Percentiles rank a stretch among this genome's conserved stretches.
Evolutionary conservation across 2,797 vertebrate species (phyloP).

Genomic region (Anabacerthia variegaticeps): DNA sequence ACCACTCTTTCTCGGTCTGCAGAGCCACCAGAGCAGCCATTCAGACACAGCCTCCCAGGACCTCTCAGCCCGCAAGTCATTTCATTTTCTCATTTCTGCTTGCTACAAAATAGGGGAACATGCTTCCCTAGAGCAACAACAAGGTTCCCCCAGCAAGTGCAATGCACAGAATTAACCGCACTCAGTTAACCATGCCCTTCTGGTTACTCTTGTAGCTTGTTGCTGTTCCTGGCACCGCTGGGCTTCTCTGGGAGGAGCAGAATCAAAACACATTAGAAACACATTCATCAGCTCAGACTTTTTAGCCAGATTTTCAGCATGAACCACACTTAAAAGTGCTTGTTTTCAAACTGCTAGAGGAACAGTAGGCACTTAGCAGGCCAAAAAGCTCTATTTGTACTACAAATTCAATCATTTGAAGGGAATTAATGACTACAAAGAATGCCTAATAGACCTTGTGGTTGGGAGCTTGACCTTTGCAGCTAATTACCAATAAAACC

Average conservation of each 20-base stretch:
- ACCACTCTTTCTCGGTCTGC: accelerated
- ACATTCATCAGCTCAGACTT: background rate
- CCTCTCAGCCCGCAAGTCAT: accelerated
- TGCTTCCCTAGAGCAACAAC: background rate
- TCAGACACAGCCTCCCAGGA: background rate
- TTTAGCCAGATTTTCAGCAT: background rate
- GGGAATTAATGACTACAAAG: background rate
- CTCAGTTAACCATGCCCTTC: background rate
- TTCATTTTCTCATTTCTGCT: background rate
- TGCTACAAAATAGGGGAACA: background rate
- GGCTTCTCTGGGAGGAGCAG: background rate
- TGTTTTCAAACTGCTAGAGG: background rate
- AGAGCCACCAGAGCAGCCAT: background rate
- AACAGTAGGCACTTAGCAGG: background rate
- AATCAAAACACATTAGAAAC: background rate
- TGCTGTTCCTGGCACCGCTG: background rate
- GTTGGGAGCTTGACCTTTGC: background rate
- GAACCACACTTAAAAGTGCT: background rate
- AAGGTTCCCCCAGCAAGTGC: background rate
- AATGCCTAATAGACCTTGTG: background rate
- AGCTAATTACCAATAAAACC: background rate
- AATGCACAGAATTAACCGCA: background rate
- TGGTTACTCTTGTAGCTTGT: background rate
- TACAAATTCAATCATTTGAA: background rate
- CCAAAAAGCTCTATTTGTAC: background rate